Conservation (phyloP, 1,140 invertebrate genomes). For the Drosophila takahashii region DNA sequence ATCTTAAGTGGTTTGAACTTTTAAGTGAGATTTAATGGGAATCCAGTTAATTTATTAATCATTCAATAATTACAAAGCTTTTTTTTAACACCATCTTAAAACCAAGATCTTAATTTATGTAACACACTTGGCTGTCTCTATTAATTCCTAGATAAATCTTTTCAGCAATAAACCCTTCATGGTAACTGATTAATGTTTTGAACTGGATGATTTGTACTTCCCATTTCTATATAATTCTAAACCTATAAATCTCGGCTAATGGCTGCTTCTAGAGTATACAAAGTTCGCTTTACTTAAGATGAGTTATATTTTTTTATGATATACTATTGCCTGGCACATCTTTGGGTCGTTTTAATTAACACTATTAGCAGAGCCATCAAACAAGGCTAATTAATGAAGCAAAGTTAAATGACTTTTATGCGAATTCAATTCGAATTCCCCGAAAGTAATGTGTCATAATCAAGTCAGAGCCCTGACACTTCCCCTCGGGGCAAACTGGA, state of each 20-base stretch:
- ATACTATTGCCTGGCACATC: conserved; percentile 14
- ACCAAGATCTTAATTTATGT: neutral
- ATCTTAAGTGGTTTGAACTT: neutral
- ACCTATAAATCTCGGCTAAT: conserved; percentile 2
- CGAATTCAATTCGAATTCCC: conserved; percentile 21
- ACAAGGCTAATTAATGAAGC: conserved; percentile 47
- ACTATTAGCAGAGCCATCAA: conserved; percentile 27
- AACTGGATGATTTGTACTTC: neutral
- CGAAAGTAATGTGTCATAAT: conserved; percentile 45
- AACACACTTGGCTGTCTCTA: neutral
- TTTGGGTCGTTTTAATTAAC: conserved; percentile 58
- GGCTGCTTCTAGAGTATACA: conserved; percentile 4
- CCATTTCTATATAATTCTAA: neutral
- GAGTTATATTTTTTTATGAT: conserved; percentile 8
- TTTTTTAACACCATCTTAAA: neutral
- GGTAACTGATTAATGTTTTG: neutral
- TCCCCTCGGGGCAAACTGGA: conserved; percentile 33
- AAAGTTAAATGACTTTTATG: conserved; percentile 34
- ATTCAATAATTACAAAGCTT: no score
- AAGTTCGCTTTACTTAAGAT: neutral
- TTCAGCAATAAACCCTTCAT: neutral
- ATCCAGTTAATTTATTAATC: neutral
- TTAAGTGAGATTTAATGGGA: neutral
- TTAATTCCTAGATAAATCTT: neutral
- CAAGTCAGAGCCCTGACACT: conserved; percentile 49